phyloP scores from a whole-genome alignment of 2,888 invertebrate species.

The Meteorus colon region DNA sequence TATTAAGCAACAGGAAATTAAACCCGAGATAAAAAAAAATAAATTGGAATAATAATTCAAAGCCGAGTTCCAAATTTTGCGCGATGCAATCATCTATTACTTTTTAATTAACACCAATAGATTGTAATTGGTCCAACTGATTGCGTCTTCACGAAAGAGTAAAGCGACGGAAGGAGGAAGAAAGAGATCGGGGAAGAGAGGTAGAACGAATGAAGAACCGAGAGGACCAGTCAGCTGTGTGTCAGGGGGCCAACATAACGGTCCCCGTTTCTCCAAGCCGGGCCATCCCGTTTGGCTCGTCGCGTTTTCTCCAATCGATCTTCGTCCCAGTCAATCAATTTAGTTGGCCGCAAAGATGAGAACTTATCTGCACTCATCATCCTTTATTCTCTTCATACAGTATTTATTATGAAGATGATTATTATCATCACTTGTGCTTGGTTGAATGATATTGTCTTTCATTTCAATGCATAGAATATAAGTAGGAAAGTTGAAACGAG shows the following conservation, averaged over 20 bases:
- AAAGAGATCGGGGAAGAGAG: conserved; percentile 23
- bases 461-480: not conserved
- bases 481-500: not conserved
- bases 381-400: not conserved
- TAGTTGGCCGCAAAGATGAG: not conserved
- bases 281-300: conserved; percentile 31
- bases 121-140: conserved; percentile 47
- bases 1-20: not conserved
- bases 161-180: not conserved
- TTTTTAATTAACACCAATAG: conserved; percentile 22
- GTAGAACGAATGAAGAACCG: conserved; percentile 7
- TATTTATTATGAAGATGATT: not conserved
- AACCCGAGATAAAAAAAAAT: not conserved
- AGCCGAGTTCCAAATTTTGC: not conserved
- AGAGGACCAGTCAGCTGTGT: conserved; percentile 58
- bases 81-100: conserved; percentile 32
- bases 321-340: conserved; percentile 40
- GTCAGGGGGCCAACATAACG: conserved; percentile 71
- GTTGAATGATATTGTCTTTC: not conserved
- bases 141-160: conserved; percentile 49
- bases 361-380: not conserved
- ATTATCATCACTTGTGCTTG: conserved; percentile 6
- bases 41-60: not conserved
- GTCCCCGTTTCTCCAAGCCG: conserved; percentile 54
- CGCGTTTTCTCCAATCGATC: conserved; percentile 38